A percentile compares a stretch with the other conserved stretches of the same genome.
Conservation (phyloP, 2,888 invertebrate genomes). For the Calliopum simillimum region DNA sequence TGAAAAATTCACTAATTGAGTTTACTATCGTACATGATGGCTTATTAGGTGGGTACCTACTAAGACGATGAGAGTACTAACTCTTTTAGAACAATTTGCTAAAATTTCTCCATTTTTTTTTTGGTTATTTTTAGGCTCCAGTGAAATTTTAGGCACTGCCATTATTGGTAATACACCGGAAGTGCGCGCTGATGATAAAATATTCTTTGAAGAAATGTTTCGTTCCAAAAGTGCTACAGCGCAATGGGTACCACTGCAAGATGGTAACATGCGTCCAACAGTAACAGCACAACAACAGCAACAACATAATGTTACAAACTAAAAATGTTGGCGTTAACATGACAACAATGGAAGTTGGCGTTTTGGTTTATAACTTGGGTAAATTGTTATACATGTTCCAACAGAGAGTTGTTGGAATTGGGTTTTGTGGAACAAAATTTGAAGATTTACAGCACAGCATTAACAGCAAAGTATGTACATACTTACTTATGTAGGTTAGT, state of each 20-base stretch:
- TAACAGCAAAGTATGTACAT: too few relatives aligned
- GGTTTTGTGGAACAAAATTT: conserved; percentile 9
- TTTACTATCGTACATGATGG: conserved; percentile 74
- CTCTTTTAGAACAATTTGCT: neutral
- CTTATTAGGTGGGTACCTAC: conserved; percentile 68
- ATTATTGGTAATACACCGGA: conserved; percentile 69
- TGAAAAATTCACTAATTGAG: conserved; percentile 71
- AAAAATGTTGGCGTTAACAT: neutral
- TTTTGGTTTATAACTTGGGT: conserved; percentile 6
- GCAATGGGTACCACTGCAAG: conserved; percentile 71
- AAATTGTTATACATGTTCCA: neutral
- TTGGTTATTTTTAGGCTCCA: conserved; percentile 69
- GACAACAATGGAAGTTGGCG: neutral
- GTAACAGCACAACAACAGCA: too few relatives aligned
- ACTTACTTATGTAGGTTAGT: too few relatives aligned
- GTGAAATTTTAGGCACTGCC: conserved; percentile 70
- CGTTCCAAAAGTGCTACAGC: conserved; percentile 72
- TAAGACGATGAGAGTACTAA: too few relatives aligned
- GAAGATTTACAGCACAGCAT: neutral
- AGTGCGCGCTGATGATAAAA: conserved; percentile 67
- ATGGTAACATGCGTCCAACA: conserved; percentile 57
- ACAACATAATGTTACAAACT: neutral
- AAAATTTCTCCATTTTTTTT: neutral
- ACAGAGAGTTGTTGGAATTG: neutral
- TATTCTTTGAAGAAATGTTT: conserved; percentile 71